Evolutionary conservation across 2,888 invertebrate species (phyloP), one percentile per base, ranked within the genome.

Genomic region (Dysmachus trigonus): DNA sequence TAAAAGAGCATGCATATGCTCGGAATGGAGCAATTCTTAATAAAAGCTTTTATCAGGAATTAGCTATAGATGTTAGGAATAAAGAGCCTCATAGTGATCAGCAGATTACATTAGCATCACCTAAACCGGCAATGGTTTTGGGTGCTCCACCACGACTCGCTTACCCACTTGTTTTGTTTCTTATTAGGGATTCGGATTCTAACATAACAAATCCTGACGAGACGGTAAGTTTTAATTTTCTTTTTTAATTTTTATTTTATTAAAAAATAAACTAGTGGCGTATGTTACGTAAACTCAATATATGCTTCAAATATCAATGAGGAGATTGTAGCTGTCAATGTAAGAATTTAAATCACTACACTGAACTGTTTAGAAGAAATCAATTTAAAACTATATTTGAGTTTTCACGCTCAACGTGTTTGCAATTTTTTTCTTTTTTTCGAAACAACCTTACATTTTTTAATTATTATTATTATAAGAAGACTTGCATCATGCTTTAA

Each of bases 161-260:
- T 90, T 96, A 96, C 91, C 96, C 96, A 2, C 93, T 96, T 76
- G 96, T 96, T 47, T 95, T 96, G 88, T 95, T 96, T 88, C 93
- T 96, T 81, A 95, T 95, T 73, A 92, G 96, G 27, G 93, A 94
- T 89, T 94, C 94, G 88, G 95, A 95, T 89, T 92, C 92, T 0
- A 93, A 93, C 83, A 51, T 53, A n/a, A 91, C 95, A 53, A 94
- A 96, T 92, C 96, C 96, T n/a, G 96, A 96, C 90, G 96, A 96
- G 91, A 96, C 96, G 89, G 96, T 96, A 90, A 93, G 92, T 90
- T 84, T 62, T 27, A 18, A 18, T 74, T 30, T 8, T n/a, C 22
- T 71, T 71, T 18, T 22, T 71, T 22, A 10, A 71, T 71, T 30
- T 30, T n/a, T n/a, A n/a, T n/a, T n/a, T n/a, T n/a, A n/a, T n/a